Evolutionary conservation across 2,797 vertebrate species (phyloP).

Genomic region (Chiropotes sagulatus): DNA sequence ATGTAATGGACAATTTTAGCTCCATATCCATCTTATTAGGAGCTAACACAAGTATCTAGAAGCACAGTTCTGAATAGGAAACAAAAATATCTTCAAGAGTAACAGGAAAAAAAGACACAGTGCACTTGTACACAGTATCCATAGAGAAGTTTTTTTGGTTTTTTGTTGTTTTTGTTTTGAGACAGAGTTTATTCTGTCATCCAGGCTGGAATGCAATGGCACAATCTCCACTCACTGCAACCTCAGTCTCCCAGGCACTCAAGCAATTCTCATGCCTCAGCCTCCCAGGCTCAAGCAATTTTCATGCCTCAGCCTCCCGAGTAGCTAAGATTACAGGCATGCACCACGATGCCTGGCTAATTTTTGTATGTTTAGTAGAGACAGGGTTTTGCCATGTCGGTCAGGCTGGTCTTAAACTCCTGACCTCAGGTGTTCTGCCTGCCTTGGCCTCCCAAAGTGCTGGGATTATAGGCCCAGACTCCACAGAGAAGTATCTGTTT

Average conservation of each 20-base stretch:
- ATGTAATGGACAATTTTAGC: neutral
- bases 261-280: neutral
- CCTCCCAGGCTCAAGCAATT: neutral
- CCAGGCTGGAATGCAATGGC: neutral
- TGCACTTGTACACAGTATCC: neutral
- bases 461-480: neutral
- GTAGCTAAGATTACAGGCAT: neutral
- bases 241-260: neutral
- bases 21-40: neutral
- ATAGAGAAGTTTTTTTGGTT: neutral
- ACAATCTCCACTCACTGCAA: neutral
- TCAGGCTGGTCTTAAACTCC: neutral
- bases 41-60: neutral
- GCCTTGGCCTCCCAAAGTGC: neutral
- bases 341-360: neutral
- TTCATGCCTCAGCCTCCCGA: neutral
- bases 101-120: neutral
- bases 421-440: neutral
- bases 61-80: neutral
- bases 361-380: neutral
- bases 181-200: neutral
- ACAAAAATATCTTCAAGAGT: slow-evolving; percentile 49
- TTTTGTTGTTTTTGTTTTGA: neutral
- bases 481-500: neutral
- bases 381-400: neutral